phyloP scores from a whole-genome alignment of 1,140 invertebrate genomes.

The Eciton burchellii region DNA sequence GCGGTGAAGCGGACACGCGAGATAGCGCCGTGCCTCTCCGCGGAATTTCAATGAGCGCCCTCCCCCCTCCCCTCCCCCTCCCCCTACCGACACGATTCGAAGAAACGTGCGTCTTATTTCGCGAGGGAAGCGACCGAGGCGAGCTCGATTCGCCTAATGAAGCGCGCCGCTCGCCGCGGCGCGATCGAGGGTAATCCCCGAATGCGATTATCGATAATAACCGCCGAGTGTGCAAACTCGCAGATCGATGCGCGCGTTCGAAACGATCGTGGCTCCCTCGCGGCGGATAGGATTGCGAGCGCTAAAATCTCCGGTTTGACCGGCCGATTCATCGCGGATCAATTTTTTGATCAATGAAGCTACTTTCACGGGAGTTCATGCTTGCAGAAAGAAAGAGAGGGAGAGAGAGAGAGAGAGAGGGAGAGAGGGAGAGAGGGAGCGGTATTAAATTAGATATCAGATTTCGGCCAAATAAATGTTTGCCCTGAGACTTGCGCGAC shows the following conservation, averaged over 20 bases:
- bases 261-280: too few species aligned
- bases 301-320: slow-evolving; percentile 7
- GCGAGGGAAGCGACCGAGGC: not conserved
- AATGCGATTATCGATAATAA: slow-evolving; percentile 22
- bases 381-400: slow-evolving; percentile 42
- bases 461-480: slow-evolving; percentile 56
- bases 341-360: slow-evolving; percentile 16
- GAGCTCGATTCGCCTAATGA: slow-evolving; percentile 43
- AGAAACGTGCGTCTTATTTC: slow-evolving; percentile 60
- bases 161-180: slow-evolving; percentile 15
- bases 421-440: too few species aligned
- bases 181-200: too few species aligned
- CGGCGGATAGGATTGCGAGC: too few species aligned
- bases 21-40: slow-evolving; percentile 45
- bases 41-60: slow-evolving; percentile 54
- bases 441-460: slow-evolving; percentile 55
- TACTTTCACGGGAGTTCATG: slow-evolving; percentile 17
- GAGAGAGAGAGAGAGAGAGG: slow-evolving; percentile 28
- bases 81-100: slow-evolving; percentile 41
- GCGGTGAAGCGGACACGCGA: slow-evolving; percentile 46
- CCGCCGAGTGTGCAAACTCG: not conserved
- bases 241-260: not conserved
- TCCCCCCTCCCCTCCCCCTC: too few species aligned
- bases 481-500: slow-evolving; percentile 24
- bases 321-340: slow-evolving; percentile 32